Evolutionary conservation across 1,140 invertebrate genomes (phyloP), one percentile per base, ranked within the genome.

Genomic region (Akabosia matsudoensis): DNA sequence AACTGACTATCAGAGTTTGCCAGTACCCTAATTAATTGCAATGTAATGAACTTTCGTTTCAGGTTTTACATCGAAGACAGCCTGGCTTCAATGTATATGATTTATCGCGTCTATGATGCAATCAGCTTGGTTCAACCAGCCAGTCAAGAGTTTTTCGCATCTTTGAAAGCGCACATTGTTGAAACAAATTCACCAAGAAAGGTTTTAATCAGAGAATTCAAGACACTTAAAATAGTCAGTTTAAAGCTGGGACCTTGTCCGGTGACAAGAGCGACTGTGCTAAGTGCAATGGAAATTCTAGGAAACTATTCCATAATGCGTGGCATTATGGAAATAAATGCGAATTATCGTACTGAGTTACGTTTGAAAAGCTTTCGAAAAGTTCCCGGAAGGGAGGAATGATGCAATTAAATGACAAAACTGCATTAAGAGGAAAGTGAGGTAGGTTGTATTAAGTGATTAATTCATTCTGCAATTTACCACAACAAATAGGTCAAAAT

Each of bases 281-380:
- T 33, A 7, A 70, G 16, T 61, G 76, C 76, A 28, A 74, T 77
- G 26, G 37, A 64, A 3, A 73, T 64, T 76, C n/a, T 67, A n/a
- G 30, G 33, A 28, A 67, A 67, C 33, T 77, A 77, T 26, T 77
- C 61, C 37, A 45, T 77, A n/a, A n/a, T 76, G 75, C 70, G 75
- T 61, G 28, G 76, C 71, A 7, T 10, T 77, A 13, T 77, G 76
- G 71, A 7, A 72, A 30, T 16, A 56, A n/a, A n/a, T n/a, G n/a
- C n/a, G n/a, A n/a, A n/a, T n/a, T n/a, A n/a, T n/a, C n/a, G n/a
- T n/a, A n/a, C n/a, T n/a, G n/a, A n/a, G n/a, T n/a, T n/a, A n/a
- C n/a, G n/a, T n/a, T n/a, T n/a, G n/a, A n/a, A n/a, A n/a, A n/a
- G n/a, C n/a, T n/a, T n/a, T n/a, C n/a, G n/a, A n/a, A n/a, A n/a